Conservation (phyloP, 2,797 vertebrate genomes). For the Protonibea diacanthus region DNA sequence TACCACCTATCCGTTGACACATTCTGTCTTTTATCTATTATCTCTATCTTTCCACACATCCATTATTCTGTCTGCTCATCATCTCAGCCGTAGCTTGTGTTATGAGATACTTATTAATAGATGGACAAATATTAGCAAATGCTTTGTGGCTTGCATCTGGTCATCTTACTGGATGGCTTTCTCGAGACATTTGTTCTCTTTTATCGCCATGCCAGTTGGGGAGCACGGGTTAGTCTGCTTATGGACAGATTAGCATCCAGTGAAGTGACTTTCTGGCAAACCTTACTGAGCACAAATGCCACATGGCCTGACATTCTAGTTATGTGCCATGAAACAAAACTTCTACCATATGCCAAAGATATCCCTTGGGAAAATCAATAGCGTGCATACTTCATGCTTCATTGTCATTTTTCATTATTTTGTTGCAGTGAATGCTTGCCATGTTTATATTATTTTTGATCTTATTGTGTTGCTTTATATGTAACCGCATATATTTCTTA, state of each 20-base stretch:
- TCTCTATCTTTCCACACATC: not conserved
- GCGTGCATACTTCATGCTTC: not conserved
- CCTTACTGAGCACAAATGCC: conserved; percentile 26
- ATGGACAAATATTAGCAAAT: conserved; percentile 30
- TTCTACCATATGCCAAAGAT: conserved; percentile 22
- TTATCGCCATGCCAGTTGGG: conserved; percentile 18
- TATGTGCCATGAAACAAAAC: conserved; percentile 24
- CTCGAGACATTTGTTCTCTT: conserved; percentile 22
- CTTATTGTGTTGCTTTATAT: not conserved
- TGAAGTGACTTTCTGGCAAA: conserved; percentile 62
- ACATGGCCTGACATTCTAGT: conserved; percentile 42
- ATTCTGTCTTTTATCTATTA: not conserved
- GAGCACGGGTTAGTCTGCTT: conserved; percentile 52
- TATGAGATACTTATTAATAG: conserved; percentile 1
- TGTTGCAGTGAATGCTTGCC: not conserved
- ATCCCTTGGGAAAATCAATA: conserved; percentile 1
- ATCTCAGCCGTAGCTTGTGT: not conserved
- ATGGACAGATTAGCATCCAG: conserved; percentile 57
- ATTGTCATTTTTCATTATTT: not conserved
- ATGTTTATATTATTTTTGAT: not conserved
- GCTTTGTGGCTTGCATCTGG: conserved; percentile 1
- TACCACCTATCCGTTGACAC: not conserved
- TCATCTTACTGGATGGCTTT: not conserved
- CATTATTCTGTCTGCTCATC: not conserved
- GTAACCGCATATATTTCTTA: not conserved